These are phyloP conservation scores for Homarus gammarus DNA, from an alignment of 2,888 invertebrate genomes.

Conservation along the genomic window DNA sequence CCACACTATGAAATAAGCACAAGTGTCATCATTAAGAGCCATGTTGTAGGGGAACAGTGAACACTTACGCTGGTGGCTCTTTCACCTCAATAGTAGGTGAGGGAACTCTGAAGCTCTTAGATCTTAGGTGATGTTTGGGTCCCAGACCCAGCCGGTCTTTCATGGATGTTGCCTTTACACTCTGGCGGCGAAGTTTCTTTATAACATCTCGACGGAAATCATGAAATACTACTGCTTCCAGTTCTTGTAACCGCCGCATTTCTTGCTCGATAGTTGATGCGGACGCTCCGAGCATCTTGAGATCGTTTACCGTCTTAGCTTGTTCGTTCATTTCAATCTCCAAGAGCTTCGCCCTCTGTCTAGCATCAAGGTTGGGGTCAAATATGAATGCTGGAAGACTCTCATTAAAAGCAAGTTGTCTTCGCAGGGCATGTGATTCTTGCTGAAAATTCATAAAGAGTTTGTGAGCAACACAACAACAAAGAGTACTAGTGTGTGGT, in stretches of 20 bases:
- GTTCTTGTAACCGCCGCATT: constrained; percentile 92
- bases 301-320: constrained; percentile 95
- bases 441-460: no score
- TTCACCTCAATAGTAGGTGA: constrained; percentile 76
- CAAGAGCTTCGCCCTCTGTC: constrained; percentile 90
- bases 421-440: constrained; percentile 58
- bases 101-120: constrained; percentile 75
- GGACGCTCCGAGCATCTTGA: constrained; percentile 92
- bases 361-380: constrained; percentile 79
- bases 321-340: constrained; percentile 99
- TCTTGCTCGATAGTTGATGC: constrained; percentile 95
- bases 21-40: no score
- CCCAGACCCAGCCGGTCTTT: constrained; percentile 74
- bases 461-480: no score
- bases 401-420: constrained; percentile 65
- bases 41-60: neutral
- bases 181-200: constrained; percentile 91
- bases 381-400: constrained; percentile 77
- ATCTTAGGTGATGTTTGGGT: constrained; percentile 72
- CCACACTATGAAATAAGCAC: no score
- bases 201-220: constrained; percentile 90
- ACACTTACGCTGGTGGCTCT: constrained; percentile 67
- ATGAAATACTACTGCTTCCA: constrained; percentile 93
- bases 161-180: constrained; percentile 83
- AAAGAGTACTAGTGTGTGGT: no score